Base-by-base conservation (phyloP, 2,797 vertebrate species). In the Lepus oiostolus region DNA sequence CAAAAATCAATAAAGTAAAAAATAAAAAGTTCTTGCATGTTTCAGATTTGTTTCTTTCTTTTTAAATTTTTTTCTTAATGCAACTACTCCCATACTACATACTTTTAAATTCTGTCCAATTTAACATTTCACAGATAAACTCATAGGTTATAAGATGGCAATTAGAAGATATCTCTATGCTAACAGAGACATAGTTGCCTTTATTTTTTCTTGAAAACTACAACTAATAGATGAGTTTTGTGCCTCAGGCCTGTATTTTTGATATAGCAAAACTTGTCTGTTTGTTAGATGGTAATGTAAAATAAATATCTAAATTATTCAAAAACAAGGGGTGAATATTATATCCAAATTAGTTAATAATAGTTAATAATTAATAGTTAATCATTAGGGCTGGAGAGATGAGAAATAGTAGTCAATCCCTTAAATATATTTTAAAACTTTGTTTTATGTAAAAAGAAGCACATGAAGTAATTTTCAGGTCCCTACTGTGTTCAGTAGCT, bases 271-370 rank as follows among this genome's bases (percentile, higher is more conserved):
- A 91, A 80, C 50, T 85, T 67, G 14, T 28, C 28, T 97, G 28
- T 17, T 84, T 97, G 12, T 10, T 95, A 95, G 32, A n/a, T 86
- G 13, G 12, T 71, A 75, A 75, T 65, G 75, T 76, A 95, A 96
- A 94, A 0, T 54, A 95, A 91, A 71, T 13, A n/a, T 75, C 0
- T 84, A 71, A 91, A 95, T 77, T 72, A 68, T 68, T n/a, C 71
- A 72, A 75, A 93, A 85, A 80, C 74, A 93, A 63, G 47, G 35
- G 35, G 92, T 30, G 16, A 72, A 63, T 85, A 54, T 85, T 80
- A 60, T 94, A 79, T 84, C 26, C n/a, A 67, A 83, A 14, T 4
- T 68, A 60, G 26, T 85, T 93, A 58, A 93, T 82, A 65, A 85
- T 68, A 60, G 22, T 85, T 91, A 58, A 93, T 82, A 60, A 85